Evolutionary conservation across 2,797 vertebrate species (phyloP), one percentile per base, ranked within the genome.

Genomic region (Coregonus suidteri): DNA sequence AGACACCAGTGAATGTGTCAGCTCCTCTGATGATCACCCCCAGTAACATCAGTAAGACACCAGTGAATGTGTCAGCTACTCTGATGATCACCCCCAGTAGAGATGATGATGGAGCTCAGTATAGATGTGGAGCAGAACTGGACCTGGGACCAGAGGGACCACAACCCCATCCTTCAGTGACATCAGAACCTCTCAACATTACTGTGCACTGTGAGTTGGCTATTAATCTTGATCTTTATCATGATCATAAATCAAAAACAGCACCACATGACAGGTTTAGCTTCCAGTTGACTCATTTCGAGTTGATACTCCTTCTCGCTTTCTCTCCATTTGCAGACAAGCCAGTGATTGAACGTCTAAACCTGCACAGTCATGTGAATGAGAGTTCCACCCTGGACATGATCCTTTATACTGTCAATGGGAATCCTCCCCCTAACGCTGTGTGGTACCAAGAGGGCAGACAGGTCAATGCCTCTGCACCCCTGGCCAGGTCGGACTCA

Each of bases 61-160:
- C 14, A 47, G 4, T 1, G 7, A 41, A 69, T 7, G 0, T 1
- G 25, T 37, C 4, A 0, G 75, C 20, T n/a, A 3, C 0, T 15
- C 35, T 82, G 4, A 73, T 0, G 0, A 3, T 92, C 75, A 80
- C 0, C 6, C 13, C 82, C 6, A 0, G 4, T 6, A 84, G 78
- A 73, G 13, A 53, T 31, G 1, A 89, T 77, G 56, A 86, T 20
- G 56, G 76, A 72, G 31, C 13, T 16, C 0, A 5, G 11, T 89
- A 83, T 74, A 84, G 1, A 56, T 94, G 93, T 37, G n/a, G 71
- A 4, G 88, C 86, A 35, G 81, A 84, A 79, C 79, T 93, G 64
- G 56, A 88, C 2, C 79, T 92, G 0, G 87, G 86, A 76, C 71
- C 78, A 65, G 71, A 74, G 0, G 87, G 82, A 79, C 81, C 80